Conservation (phyloP, 2,797 vertebrate species). For the Chloroceryle amazona region DNA sequence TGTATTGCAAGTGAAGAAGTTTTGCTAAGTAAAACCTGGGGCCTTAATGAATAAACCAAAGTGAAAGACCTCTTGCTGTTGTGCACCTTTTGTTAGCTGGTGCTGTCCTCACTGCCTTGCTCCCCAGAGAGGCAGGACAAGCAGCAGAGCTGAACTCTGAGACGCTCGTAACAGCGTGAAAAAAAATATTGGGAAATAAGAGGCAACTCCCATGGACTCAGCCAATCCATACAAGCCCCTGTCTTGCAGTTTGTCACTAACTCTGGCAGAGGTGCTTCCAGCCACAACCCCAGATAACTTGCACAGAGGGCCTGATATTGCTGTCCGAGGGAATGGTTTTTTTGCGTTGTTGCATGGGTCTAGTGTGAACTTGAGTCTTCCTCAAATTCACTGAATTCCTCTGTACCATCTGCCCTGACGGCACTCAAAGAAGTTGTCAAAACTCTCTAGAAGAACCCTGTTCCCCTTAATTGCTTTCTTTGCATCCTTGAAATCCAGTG, state of each 20-base stretch:
- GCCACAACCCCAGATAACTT: background rate
- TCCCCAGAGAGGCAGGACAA: background rate
- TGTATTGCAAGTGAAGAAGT: constrained; percentile 67
- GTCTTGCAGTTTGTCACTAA: background rate
- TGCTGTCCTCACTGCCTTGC: background rate
- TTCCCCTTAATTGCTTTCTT: constrained; percentile 22
- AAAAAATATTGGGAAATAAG: background rate
- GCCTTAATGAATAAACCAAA: constrained; percentile 7
- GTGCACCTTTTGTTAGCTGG: background rate
- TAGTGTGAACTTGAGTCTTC: background rate
- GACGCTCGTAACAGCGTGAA: background rate
- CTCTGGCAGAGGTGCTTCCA: background rate
- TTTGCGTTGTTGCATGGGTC: background rate
- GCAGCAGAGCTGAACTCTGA: constrained; percentile 1
- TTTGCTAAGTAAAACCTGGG: constrained; percentile 74
- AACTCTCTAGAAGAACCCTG: background rate
- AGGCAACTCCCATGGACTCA: background rate
- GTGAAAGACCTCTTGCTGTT: constrained; percentile 10
- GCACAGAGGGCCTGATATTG: background rate
- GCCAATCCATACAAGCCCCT: fast-evolving
- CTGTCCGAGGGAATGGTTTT: background rate
- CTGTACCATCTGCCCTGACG: background rate
- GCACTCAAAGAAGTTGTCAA: constrained; percentile 24
- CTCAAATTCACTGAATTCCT: background rate
- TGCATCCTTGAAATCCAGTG: background rate